Conservation (phyloP, 2,113 vertebrate species). For the Gallinago media region DNA sequence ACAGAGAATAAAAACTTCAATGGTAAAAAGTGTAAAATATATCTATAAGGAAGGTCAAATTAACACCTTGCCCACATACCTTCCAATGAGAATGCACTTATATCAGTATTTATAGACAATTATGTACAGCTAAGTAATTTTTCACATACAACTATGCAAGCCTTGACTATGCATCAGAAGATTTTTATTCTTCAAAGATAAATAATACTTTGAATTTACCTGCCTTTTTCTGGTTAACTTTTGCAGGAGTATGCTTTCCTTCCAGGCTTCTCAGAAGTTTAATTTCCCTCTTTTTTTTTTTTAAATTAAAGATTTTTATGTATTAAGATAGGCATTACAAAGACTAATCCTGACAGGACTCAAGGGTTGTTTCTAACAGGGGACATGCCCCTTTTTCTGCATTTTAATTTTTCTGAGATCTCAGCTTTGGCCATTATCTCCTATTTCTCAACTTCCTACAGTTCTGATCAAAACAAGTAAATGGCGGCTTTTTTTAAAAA, state of each 20-base stretch:
- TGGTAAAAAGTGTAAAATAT: rapidly evolving
- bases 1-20: not conserved
- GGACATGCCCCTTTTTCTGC: rapidly evolving
- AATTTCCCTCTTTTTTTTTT: not conserved
- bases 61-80: not conserved
- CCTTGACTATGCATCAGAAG: not conserved
- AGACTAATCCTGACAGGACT: not conserved
- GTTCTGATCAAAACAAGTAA: not conserved
- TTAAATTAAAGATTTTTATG: not conserved
- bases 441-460: not conserved
- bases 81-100: not conserved
- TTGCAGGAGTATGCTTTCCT: not conserved
- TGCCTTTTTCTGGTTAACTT: not conserved
- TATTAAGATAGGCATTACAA: not conserved
- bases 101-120: not conserved
- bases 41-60: not conserved
- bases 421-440: not conserved
- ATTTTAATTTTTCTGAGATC: not conserved
- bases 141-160: not conserved
- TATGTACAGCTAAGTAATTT: not conserved
- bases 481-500: not conserved
- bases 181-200: not conserved
- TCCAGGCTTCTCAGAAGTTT: not conserved
- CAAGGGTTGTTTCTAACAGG: not conserved
- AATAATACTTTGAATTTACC: not conserved